Evolutionary conservation across 2,113 vertebrate species (phyloP).

Genomic region (Tauraco erythrolophus): DNA sequence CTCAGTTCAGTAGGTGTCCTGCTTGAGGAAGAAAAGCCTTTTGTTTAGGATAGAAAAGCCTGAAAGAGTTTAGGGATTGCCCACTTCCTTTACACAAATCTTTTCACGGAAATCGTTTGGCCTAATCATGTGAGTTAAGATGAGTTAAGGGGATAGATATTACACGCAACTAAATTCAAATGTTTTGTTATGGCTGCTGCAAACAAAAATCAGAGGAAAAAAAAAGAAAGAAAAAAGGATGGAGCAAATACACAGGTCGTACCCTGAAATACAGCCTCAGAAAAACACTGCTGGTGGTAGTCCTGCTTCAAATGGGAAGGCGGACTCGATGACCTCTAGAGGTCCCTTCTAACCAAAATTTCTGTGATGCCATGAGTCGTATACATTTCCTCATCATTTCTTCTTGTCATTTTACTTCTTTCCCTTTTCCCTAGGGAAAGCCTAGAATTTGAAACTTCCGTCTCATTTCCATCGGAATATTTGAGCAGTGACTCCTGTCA

Average conservation of each 20-base stretch:
- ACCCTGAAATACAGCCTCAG: background rate
- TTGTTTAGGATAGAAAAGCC: background rate
- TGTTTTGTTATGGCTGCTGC: background rate
- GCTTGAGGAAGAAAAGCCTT: background rate
- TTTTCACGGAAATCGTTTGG: background rate
- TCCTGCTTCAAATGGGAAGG: background rate
- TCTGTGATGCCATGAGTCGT: background rate
- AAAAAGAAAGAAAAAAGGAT: background rate
- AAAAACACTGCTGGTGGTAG: background rate
- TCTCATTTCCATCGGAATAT: background rate
- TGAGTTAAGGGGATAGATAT: background rate
- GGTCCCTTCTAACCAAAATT: slow-evolving; percentile 68
- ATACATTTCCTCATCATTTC: background rate
- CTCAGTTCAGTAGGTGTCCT: background rate
- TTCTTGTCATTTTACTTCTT: background rate
- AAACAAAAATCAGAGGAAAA: background rate
- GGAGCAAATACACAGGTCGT: background rate
- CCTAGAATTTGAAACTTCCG: background rate
- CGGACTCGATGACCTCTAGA: slow-evolving; percentile 32
- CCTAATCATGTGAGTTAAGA: background rate
- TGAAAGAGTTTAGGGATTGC: background rate
- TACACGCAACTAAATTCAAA: background rate
- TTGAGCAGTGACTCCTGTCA: background rate
- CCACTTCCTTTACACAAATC: background rate
- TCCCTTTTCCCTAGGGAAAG: background rate